Evolutionary conservation across 1,140 invertebrate genomes (phyloP).

Genomic region (Dendroctonus valens): DNA sequence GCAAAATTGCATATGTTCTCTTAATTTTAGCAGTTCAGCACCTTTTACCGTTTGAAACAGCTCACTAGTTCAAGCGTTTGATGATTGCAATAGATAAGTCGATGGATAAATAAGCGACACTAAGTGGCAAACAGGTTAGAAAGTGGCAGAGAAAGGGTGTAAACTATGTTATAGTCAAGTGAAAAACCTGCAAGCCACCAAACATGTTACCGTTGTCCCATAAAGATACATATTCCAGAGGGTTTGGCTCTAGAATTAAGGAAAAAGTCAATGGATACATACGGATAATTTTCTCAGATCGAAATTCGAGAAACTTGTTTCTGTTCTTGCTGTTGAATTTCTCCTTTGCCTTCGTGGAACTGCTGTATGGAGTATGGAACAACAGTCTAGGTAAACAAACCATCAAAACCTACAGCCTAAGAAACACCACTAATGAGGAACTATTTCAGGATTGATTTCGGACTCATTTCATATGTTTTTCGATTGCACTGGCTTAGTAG

Average conservation of each 20-base stretch:
- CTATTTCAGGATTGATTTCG: conserved; percentile 81
- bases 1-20: conserved; percentile 4
- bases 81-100: background rate
- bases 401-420: conserved; percentile 1
- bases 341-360: conserved; percentile 94
- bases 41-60: conserved; percentile 1
- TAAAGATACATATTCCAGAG: conserved; percentile 63
- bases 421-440: conserved; percentile 7
- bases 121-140: background rate
- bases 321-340: conserved; percentile 92
- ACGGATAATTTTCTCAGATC: conserved; percentile 89
- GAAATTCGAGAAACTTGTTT: conserved; percentile 91
- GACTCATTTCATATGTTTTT: conserved; percentile 99
- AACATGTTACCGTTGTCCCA: conserved; percentile 76
- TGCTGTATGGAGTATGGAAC: conserved; percentile 93
- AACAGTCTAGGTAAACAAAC: conserved; percentile 79
- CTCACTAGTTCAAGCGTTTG: background rate
- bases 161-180: conserved; percentile 21
- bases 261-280: conserved; percentile 75
- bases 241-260: conserved; percentile 62
- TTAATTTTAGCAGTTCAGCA: conserved; percentile 4
- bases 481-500: conserved; percentile 93
- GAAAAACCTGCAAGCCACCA: background rate
- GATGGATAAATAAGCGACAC: background rate
- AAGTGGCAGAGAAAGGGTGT: background rate